Evolutionary conservation across 2,113 vertebrate genomes (phyloP).

Genomic region (Plecturocebus donacophilus): DNA sequence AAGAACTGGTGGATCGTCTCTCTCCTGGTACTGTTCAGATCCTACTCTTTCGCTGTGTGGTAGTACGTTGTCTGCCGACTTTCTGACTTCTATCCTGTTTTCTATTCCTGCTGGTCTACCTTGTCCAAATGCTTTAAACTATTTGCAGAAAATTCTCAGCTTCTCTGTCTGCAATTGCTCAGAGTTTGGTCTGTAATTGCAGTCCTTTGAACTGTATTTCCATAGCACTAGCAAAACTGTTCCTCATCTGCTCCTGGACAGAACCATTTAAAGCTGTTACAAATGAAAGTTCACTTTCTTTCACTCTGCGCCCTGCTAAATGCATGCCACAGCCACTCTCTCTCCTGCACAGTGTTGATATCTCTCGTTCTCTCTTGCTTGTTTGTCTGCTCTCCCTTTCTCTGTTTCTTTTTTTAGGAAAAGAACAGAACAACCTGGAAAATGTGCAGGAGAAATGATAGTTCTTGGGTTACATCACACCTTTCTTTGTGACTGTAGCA

Average conservation of each 20-base stretch:
- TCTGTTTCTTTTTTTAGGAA: not conserved
- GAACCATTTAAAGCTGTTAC: not conserved
- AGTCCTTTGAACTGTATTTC: not conserved
- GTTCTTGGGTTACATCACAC: not conserved
- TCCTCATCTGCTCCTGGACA: not conserved
- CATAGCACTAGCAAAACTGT: not conserved
- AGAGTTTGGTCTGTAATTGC: not conserved
- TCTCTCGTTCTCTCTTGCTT: not conserved
- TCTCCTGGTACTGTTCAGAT: not conserved
- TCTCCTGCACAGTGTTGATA: not conserved
- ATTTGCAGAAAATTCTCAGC: not conserved
- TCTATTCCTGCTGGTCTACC: not conserved
- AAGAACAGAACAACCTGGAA: not conserved
- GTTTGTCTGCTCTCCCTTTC: not conserved
- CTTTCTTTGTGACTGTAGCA: not conserved
- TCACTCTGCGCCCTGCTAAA: no score
- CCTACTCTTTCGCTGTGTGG: not conserved
- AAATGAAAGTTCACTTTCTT: not conserved
- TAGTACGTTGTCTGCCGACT: not conserved
- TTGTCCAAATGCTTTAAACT: not conserved
- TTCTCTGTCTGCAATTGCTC: constrained; percentile 7
- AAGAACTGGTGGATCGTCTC: not conserved
- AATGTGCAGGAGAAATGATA: not conserved
- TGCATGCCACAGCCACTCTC: not conserved
- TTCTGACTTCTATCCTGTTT: not conserved